These are phyloP conservation scores for Andrena cerasifolii DNA, from an alignment of 1,140 invertebrate genomes.

Conservation along the genomic window DNA sequence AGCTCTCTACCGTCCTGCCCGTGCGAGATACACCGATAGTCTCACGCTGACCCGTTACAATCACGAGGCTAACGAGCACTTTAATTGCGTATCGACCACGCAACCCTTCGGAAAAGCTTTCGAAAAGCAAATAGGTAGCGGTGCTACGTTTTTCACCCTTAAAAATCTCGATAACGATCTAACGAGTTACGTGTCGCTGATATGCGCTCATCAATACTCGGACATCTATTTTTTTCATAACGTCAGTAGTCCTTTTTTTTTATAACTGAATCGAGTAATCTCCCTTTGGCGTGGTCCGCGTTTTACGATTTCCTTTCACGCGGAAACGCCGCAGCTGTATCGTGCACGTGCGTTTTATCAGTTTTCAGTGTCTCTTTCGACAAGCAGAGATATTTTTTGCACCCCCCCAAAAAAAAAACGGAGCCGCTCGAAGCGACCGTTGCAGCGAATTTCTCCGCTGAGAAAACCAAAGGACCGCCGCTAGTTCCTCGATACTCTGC, in stretches of 20 bases:
- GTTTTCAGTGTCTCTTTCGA: not conserved
- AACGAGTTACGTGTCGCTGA: slow-evolving; percentile 4
- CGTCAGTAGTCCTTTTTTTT: not conserved
- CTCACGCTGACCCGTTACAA: not conserved
- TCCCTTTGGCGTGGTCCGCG: not conserved
- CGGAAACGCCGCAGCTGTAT: too few species aligned
- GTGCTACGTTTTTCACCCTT: not conserved
- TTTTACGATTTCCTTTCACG: slow-evolving; percentile 13
- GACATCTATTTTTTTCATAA: not conserved
- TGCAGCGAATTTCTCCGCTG: not conserved
- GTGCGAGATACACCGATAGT: slow-evolving; percentile 39
- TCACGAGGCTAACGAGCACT: slow-evolving; percentile 51
- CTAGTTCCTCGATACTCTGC: too few species aligned
- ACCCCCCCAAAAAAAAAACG: not conserved
- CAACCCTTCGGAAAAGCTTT: slow-evolving; percentile 6
- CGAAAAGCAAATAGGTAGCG: slow-evolving; percentile 5
- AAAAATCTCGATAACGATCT: slow-evolving; percentile 13
- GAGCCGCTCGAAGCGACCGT: not conserved
- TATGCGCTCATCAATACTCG: slow-evolving; percentile 14
- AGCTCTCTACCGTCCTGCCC: not conserved
- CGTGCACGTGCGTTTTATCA: too few species aligned
- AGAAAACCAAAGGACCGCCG: not conserved
- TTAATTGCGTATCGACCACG: slow-evolving; percentile 55
- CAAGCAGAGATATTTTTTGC: not conserved
- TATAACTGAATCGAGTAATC: slow-evolving; percentile 4